Evolutionary conservation across 2,113 vertebrate genomes (phyloP), one percentile per base, ranked within the genome.

Genomic region (Amphiprion ocellaris): DNA sequence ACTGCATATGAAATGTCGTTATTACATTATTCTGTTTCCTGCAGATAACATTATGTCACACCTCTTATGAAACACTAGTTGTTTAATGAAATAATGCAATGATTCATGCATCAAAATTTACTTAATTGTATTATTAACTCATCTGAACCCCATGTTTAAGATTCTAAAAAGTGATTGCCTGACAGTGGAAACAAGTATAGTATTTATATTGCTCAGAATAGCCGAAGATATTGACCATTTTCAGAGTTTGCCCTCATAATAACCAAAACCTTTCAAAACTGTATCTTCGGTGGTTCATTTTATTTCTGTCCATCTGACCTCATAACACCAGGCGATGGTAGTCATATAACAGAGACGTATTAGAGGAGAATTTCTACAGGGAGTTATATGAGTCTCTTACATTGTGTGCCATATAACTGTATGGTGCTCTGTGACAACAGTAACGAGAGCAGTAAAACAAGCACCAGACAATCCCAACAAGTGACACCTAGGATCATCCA

Each of bases 291-390:
- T 10, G 28, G 21, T 72, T 79, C 24, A 53, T 11, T 56, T 75
- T 30, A 81, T 81, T 41, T 71, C 44, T 76, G 37, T 41, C 24
- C 58, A 61, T 83, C 56, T 61, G 69, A 74, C 58, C 60, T 56
- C 26, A 28, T 55, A 53, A 69, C 56, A n/a, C 47, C 30, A 37
- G 11, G 6, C 19, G 71, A 50, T 52, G 72, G 39, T 7, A 3
- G 23, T 67, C 37, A 6, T 26, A 63, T 77, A 24, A 54, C 37
- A 67, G 30, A 21, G 24, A 59, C 4, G 2, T 63, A 58, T 47
- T 2, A 33, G 39, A 77, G 56, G 28, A 39, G 52, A 44, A 63
- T 37, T 28, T 41, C 16, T n/a, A 16, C 30, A 49, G 70, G 78
- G 55, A 55, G 53, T 63, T 44, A 44, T 14, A 17, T 37, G 10